Base-by-base conservation (phyloP, 1,140 invertebrate species). In the Papilio polytes region DNA sequence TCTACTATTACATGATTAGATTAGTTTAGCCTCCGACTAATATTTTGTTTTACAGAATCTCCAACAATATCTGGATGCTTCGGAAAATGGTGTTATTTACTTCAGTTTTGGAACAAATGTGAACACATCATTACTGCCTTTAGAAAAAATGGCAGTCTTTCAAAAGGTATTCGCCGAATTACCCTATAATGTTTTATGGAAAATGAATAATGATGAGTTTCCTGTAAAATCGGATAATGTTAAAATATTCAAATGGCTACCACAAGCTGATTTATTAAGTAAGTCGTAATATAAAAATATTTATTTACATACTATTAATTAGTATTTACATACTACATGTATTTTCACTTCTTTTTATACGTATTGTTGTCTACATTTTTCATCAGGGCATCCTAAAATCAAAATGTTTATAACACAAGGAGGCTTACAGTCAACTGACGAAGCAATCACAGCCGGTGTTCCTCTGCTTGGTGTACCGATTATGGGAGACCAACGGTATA, bases 41-140 rank as follows among this genome's bases (percentile, higher is more conserved):
- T 48, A 78, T 73, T 83, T 3, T 77, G 95, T 83, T 84, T 85
- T 80, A 76, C 26, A 89, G 84, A 84, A 86, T 56, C 77, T 87
- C 1, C 82, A 85, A 53, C 59, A 59, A 56, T 86, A 86, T 53
- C 77, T 89, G 15, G 88, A 92, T 78, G 84, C 77, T 41, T 89
- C 88, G 20, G 84, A 83, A 77, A 79, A 91, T 56, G 92, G 91
- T 36, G 88, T 91, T 0, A 89, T 94, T 74, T 96, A 96, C 74
- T 95, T 96, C 81, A 96, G 95, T 80, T 88, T 96, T 15, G 96
- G 96, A 3, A 94, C 95, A 12, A 95, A 94, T 73, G 84, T 95
- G 0, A 89, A 92, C 80, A 91, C 93, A 72, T 83, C 87, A 0
- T 82, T 92, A 13, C 85, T 96, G 74, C 88, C 94, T 0, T 36